Evolutionary conservation across 2,888 invertebrate species (phyloP), one percentile per base, ranked within the genome.

Genomic region (Acleris laterana): DNA sequence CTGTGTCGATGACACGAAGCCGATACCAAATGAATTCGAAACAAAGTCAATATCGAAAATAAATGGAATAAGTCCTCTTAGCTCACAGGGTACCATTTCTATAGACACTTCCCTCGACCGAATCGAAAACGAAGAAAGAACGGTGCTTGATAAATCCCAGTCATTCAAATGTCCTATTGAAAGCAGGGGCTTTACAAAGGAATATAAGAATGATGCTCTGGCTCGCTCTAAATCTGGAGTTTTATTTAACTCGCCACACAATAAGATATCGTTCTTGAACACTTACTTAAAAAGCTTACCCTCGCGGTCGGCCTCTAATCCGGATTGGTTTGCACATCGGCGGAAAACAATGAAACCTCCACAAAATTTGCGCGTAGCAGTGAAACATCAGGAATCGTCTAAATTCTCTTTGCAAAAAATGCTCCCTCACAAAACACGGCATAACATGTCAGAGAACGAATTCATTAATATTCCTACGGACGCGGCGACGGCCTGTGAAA

Each of bases 211-310:
- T 72, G 77, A 79, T 63, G 73, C 74, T 70, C 75, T 92, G 70
- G 76, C 78, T 17, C 89, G 93, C 68, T 93, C 91, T 19, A 87
- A 88, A 77, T 92, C 93, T 48, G 86, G 89, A 57, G 76, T 83
- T 70, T 74, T 84, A 70, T 92, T 89, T 78, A 83, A 83, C 69
- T 82, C 80, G 44, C 93, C 92, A 19, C 82, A 84, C 77, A 91
- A 91, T 79, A 93, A 93, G 78, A 84, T 93, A 81, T 89, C 89
- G 66, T 93, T 93, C 79, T 82, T 93, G 68, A 90, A 91, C 77
- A 93, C 93, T 78, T 93, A 93, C 78, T 84, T 93, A 80, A 93
- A 89, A 84, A 93, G 93, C 84, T 85, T 93, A 84, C 90, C 86
- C 71, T 79, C 82, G 59, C 85, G 89, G 71, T 83, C 86, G 74